Base-by-base conservation (phyloP, 2,797 vertebrate genomes). In the Thamnophis elegans region DNA sequence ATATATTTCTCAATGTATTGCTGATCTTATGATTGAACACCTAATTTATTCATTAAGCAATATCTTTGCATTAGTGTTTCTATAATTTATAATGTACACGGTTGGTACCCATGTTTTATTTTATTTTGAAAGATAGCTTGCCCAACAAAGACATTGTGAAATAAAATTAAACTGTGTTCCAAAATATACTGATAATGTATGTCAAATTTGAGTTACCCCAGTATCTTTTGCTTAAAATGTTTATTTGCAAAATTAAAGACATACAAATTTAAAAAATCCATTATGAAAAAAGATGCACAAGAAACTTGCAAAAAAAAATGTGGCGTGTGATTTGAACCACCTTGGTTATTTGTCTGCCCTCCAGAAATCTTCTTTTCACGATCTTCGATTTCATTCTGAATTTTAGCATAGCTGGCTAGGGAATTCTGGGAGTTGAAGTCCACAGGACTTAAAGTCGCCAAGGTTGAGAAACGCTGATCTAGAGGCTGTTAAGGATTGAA, bases 11-110 rank as follows among this genome's bases (percentile, higher is more conserved):
- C 4, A 0, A 93, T 94, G 94, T 93, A 14, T 4, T 89, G 0
- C 85, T 94, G 20, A 5, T 14, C n/a, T 85, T 36, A 56, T 78
- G 0, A 90, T 53, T 88, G 89, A 94, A 1, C 87, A 73, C 93
- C 42, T 94, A 55, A 88, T 13, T 91, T 94, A 82, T 55, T 92
- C 25, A 92, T 95, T 93, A 95, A 93, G 87, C 0, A 25, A 1
- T 91, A 28, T 36, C 5, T 62, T 89, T 92, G 18, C 5, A 85
- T 5, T 53, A 54, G 58, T 47, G 59, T 91, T 93, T 78, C 65
- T 92, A 2, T 18, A 68, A 89, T 93, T 6, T 90, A 32, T 1
- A 85, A 12, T 60, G 28, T 1, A 54, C 0, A 0, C 59, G 87
- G 7, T 95, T 56, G n/a, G 89, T 88, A 42, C 5, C 7, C 32